These are phyloP conservation scores for Saxidomus purpurata DNA, from an alignment of 1,140 invertebrate genomes.

Conservation along the genomic window DNA sequence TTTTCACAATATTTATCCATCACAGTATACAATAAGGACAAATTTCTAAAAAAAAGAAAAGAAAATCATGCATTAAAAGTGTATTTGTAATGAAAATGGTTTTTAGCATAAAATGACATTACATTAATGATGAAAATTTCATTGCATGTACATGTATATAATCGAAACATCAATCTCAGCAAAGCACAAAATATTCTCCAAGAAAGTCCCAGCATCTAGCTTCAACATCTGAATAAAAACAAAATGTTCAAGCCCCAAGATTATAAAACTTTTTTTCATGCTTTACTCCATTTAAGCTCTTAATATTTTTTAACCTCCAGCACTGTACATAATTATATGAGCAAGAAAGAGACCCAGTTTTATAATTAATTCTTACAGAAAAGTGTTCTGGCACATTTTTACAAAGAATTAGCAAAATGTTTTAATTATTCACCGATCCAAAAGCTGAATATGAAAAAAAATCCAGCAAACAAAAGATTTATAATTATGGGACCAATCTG, in stretches of 20 bases:
- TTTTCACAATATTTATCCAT: constrained; percentile 47
- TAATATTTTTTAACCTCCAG: too few relatives aligned
- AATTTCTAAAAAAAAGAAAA: background rate
- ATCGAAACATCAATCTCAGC: background rate
- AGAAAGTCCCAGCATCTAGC: background rate
- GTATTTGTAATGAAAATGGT: constrained; percentile 16
- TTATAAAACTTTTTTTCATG: too few relatives aligned
- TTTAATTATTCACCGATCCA: too few relatives aligned
- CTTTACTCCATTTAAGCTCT: too few relatives aligned
- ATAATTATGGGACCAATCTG: too few relatives aligned
- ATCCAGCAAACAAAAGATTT: too few relatives aligned
- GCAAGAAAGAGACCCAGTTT: too few relatives aligned
- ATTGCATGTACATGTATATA: background rate
- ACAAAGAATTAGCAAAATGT: too few relatives aligned
- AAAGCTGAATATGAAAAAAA: too few relatives aligned
- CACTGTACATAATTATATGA: too few relatives aligned
- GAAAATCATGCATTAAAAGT: background rate
- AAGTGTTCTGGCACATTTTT: too few relatives aligned
- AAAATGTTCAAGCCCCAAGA: background rate
- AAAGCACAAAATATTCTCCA: background rate
- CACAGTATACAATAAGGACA: constrained; percentile 40
- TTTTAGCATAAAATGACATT: background rate
- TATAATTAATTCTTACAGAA: too few relatives aligned
- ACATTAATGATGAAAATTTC: background rate
- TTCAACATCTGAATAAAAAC: background rate